Conservation (phyloP, 2,113 vertebrate genomes). For the Typhlomys cinereus region DNA sequence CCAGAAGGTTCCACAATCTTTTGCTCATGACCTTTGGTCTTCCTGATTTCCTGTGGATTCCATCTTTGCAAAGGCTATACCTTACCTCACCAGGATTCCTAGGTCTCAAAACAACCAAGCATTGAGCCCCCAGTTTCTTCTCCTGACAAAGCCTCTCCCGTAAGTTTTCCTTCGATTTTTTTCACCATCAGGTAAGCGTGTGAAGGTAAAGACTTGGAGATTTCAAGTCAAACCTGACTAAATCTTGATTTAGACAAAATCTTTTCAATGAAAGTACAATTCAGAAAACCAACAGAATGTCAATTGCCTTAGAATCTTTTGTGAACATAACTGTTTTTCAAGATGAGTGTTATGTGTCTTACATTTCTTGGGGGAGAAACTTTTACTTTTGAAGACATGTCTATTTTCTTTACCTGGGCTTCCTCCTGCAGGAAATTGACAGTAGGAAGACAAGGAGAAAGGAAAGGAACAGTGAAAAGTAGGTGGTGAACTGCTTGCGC, state of each 20-base stretch:
- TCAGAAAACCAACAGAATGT: conserved; percentile 8
- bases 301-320: background rate
- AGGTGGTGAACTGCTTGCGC: conserved; percentile 20
- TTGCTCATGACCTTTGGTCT: fast-evolving
- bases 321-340: background rate
- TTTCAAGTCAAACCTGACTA: background rate
- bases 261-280: background rate
- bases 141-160: too few relatives aligned
- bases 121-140: background rate
- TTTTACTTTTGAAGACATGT: background rate
- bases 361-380: background rate
- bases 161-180: background rate
- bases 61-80: background rate
- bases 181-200: background rate
- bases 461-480: background rate
- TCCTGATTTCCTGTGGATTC: fast-evolving
- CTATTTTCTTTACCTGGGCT: background rate
- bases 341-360: background rate
- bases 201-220: background rate
- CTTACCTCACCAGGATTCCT: background rate
- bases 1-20: background rate
- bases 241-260: background rate
- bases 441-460: background rate
- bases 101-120: background rate
- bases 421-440: background rate